A percentile compares a stretch with the other conserved stretches of the same genome.
These are phyloP conservation scores for Rana temporaria DNA, from an alignment of 2,113 vertebrate species.

Conservation along the genomic window DNA sequence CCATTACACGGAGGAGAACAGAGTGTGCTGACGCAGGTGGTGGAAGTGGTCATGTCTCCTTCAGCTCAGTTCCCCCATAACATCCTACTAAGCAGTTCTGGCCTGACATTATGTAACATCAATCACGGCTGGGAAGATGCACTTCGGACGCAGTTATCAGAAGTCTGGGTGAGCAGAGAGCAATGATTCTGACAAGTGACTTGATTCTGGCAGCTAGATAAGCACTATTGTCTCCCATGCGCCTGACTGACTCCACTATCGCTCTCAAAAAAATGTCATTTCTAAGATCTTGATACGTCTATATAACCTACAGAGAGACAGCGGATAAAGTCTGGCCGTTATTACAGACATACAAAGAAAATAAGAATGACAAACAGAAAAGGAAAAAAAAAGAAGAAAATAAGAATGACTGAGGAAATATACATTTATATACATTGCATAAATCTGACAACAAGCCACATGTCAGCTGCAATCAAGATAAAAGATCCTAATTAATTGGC, in stretches of 20 bases:
- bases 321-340: not conserved
- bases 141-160: slow-evolving; percentile 36
- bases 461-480: no score
- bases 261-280: slow-evolving; percentile 38
- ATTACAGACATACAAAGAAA: not conserved
- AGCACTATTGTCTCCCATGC: slow-evolving; percentile 38
- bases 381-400: no score
- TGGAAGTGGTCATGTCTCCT: slow-evolving; percentile 13
- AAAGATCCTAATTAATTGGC: no score
- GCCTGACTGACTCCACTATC: slow-evolving; percentile 34
- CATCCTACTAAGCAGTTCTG: slow-evolving; percentile 50
- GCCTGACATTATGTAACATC: slow-evolving; percentile 37
- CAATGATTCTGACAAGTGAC: slow-evolving; percentile 49
- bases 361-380: no score
- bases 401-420: not conserved
- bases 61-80: slow-evolving; percentile 41
- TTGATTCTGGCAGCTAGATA: slow-evolving; percentile 48
- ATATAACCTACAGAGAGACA: slow-evolving; percentile 1
- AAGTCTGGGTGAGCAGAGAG: not conserved
- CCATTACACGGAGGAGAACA: slow-evolving; percentile 29
- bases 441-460: no score
- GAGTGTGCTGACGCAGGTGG: slow-evolving; percentile 44
- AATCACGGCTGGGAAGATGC: slow-evolving; percentile 48
- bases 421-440: no score
- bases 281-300: slow-evolving; percentile 30